phyloP scores from a whole-genome alignment of 2,113 vertebrate genomes.

The Odocoileus hemionus region DNA sequence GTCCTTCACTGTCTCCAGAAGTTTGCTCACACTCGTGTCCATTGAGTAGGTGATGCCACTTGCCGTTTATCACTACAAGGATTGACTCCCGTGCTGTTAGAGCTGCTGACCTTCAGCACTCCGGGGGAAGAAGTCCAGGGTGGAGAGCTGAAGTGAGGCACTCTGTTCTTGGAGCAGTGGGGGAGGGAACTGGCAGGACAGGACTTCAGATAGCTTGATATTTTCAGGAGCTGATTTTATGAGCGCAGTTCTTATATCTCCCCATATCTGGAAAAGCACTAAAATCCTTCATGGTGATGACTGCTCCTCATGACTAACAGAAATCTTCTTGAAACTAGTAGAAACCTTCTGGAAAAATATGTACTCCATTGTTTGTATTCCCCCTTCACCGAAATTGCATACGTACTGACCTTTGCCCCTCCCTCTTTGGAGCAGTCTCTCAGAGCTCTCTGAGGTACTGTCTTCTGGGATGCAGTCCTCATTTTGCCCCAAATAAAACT shows the following conservation, averaged over 20 bases:
- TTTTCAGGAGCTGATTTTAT: neutral
- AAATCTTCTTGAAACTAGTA: neutral
- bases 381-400: neutral
- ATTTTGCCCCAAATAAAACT: neutral
- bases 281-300: accelerated
- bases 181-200: neutral
- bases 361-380: neutral
- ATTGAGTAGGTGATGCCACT: neutral
- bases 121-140: neutral
- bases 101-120: neutral
- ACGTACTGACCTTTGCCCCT: neutral
- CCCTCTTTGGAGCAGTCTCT: neutral
- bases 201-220: neutral
- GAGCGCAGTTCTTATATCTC: neutral
- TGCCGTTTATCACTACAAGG: neutral
- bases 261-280: neutral
- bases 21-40: neutral
- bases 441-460: neutral
- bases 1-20: neutral
- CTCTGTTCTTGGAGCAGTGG: neutral
- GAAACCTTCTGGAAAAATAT: neutral
- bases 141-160: neutral
- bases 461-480: neutral
- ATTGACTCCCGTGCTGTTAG: neutral
- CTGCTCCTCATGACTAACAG: neutral